Evolutionary conservation across 2,888 invertebrate species (phyloP).

Genomic region (Dynastes grantii): DNA sequence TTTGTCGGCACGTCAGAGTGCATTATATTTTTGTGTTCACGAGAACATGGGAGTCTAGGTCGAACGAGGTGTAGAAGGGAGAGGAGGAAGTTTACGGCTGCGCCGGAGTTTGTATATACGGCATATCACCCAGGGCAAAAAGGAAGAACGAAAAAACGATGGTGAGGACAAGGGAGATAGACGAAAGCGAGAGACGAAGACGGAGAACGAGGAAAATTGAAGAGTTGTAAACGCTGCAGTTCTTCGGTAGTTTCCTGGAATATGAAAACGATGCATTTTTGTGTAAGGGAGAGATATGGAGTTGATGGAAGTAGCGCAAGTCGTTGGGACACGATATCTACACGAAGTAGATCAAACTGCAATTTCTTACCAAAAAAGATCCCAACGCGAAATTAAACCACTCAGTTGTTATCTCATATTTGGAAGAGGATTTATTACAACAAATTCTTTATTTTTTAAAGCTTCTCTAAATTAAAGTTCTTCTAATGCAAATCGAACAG

Average conservation of each 20-base stretch:
- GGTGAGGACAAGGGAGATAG: neutral
- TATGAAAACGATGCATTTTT: conserved; percentile 15
- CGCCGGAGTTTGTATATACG: conserved; percentile 9
- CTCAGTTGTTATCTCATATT: too few relatives aligned
- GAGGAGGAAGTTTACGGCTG: conserved; percentile 18
- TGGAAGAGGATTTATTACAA: too few relatives aligned
- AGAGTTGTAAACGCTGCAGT: conserved; percentile 3
- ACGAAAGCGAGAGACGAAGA: neutral
- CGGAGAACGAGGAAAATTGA: neutral
- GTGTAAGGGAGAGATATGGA: neutral
- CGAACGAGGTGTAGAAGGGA: neutral
- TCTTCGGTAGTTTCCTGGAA: conserved; percentile 11
- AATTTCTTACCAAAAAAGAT: too few relatives aligned
- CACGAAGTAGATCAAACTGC: too few relatives aligned
- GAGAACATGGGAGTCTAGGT: conserved; percentile 13
- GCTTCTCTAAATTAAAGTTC: too few relatives aligned
- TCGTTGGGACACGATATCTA: too few relatives aligned
- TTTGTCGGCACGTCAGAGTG: conserved; percentile 40
- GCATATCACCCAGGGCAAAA: neutral
- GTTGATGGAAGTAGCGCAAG: too few relatives aligned
- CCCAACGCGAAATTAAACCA: too few relatives aligned
- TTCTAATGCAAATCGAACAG: too few relatives aligned
- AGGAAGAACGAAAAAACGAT: neutral
- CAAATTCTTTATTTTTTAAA: too few relatives aligned
- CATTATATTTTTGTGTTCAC: conserved; percentile 31